A percentile compares a stretch with the other conserved stretches of the same genome.
phyloP scores from a whole-genome alignment of 92 coral and sea anemone species.

The Epizoanthus illoricatus region DNA sequence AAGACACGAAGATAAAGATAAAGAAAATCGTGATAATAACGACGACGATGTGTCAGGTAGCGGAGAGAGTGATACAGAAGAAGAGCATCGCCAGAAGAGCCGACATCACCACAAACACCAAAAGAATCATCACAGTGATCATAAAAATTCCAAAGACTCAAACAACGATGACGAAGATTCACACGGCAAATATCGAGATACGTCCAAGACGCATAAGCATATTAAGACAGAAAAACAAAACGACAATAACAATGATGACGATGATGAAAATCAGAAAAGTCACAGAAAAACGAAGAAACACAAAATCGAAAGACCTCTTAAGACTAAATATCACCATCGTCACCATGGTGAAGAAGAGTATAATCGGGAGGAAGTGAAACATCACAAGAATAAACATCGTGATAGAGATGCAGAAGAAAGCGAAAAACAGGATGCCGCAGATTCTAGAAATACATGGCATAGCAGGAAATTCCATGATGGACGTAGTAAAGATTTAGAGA shows the following conservation, averaged over 20 bases:
- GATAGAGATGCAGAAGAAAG: neutral
- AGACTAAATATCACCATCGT: constrained; percentile 20
- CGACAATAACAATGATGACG: constrained; percentile 13
- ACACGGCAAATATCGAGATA: constrained; percentile 16
- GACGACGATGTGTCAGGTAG: constrained; percentile 19
- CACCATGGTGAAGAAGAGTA: neutral
- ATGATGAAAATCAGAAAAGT: constrained; percentile 44
- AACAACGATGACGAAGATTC: constrained; percentile 38
- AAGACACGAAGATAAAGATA: neutral
- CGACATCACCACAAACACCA: constrained; percentile 22
- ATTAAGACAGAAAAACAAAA: neutral
- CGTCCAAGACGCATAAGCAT: constrained; percentile 40
- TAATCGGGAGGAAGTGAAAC: neutral
- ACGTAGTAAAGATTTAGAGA: neutral
- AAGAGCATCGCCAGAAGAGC: neutral
- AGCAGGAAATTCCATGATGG: too few species aligned
- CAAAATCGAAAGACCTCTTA: neutral
- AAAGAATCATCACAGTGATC: constrained; percentile 7
- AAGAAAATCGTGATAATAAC: neutral
- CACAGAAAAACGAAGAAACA: constrained; percentile 44
- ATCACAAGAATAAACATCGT: neutral
- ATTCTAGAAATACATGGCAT: neutral
- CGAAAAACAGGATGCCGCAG: neutral
- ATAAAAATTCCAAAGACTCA: neutral
- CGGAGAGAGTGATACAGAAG: constrained; percentile 8